Evolutionary conservation across 2,797 vertebrate species (phyloP).

Genomic region (Tokudaia muenninki): DNA sequence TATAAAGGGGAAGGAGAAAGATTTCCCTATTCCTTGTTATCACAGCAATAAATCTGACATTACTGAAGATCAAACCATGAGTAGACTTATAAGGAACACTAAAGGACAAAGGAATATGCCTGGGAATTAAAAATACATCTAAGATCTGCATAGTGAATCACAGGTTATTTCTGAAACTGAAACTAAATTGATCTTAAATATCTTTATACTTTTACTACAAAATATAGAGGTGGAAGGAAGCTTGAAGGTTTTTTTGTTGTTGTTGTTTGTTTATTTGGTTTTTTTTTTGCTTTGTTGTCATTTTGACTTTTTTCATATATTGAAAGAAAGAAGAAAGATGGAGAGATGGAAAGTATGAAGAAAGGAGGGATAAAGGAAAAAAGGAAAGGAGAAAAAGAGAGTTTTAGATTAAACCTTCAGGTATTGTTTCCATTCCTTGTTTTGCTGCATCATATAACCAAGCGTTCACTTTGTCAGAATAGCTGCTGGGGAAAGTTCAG

Average conservation of each 20-base stretch:
- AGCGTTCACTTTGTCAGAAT: conserved; percentile 54
- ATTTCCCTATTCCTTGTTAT: conserved; percentile 75
- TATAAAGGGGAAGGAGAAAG: conserved; percentile 51
- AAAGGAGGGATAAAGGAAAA: background rate
- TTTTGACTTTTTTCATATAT: conserved; percentile 17
- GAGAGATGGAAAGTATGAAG: background rate
- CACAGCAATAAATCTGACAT: conserved; percentile 72
- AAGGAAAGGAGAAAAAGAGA: background rate
- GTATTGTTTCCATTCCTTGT: background rate
- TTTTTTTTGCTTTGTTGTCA: too few relatives aligned
- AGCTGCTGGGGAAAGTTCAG: conserved; percentile 73
- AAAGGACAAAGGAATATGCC: conserved; percentile 79
- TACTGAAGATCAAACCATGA: conserved; percentile 73
- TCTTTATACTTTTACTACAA: conserved; percentile 72
- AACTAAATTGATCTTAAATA: conserved; percentile 78
- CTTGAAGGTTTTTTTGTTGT: conserved; percentile 30
- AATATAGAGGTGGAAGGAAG: conserved; percentile 66
- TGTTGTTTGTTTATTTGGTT: background rate
- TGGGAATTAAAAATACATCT: conserved; percentile 81
- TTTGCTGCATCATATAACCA: conserved; percentile 30
- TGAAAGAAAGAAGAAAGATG: background rate
- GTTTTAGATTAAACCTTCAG: background rate
- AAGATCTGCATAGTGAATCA: conserved; percentile 85
- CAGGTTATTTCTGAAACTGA: conserved; percentile 82
- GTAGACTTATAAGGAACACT: conserved; percentile 77